Evolutionary conservation across 2,888 invertebrate genomes (phyloP).

Genomic region (Dynastes maya): DNA sequence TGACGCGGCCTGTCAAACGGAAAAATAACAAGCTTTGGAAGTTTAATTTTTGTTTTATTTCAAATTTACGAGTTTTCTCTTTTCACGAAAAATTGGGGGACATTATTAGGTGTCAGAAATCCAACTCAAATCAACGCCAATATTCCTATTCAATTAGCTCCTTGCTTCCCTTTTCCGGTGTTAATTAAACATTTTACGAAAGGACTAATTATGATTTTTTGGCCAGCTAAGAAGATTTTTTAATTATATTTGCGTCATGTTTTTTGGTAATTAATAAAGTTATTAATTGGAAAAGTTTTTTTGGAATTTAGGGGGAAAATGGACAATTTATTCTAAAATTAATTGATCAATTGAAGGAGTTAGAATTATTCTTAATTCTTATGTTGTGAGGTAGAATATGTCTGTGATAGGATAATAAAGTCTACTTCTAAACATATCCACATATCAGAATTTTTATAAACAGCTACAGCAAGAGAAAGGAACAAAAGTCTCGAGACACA

Average conservation of each 20-base stretch:
- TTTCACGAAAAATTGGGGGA: neutral
- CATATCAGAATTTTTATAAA: too few species aligned
- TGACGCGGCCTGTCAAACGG: neutral
- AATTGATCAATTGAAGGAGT: too few species aligned
- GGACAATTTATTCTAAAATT: too few species aligned
- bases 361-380: neutral
- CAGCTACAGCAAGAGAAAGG: too few species aligned
- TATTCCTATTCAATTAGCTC: neutral
- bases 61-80: neutral
- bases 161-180: neutral
- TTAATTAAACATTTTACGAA: constrained; percentile 1
- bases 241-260: neutral
- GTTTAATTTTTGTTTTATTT: constrained; percentile 11
- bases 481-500: too few species aligned
- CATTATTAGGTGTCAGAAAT: constrained; percentile 6
- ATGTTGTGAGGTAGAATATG: too few species aligned
- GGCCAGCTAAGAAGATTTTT: neutral
- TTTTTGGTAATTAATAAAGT: neutral
- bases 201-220: neutral
- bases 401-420: too few species aligned
- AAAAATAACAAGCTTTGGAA: neutral
- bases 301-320: neutral
- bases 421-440: too few species aligned
- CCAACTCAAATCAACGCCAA: constrained; percentile 1
- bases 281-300: neutral